These are phyloP conservation scores for Diplolepis rosae DNA, from an alignment of 2,888 invertebrate genomes.

Conservation along the genomic window DNA sequence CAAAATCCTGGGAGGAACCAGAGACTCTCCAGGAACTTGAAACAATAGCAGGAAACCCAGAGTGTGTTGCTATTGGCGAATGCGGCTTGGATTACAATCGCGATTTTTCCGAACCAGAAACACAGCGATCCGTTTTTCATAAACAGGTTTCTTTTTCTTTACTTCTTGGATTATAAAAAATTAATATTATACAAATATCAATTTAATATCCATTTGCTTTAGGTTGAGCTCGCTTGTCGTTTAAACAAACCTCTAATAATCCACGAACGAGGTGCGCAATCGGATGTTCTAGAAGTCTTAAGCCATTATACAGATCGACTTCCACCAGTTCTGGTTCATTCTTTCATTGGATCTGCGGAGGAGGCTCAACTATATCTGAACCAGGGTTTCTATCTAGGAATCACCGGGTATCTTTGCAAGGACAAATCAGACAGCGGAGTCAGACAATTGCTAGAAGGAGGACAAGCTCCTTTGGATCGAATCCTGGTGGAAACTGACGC, in stretches of 20 bases:
- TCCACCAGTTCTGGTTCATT: conserved; percentile 92
- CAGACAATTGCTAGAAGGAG: conserved; percentile 86
- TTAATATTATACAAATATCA: background rate
- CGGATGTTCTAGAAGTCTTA: conserved; percentile 86
- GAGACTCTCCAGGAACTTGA: conserved; percentile 78
- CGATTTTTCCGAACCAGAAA: conserved; percentile 92
- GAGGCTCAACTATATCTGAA: conserved; percentile 89
- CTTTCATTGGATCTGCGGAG: conserved; percentile 91
- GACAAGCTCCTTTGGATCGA: conserved; percentile 87
- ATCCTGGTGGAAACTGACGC: conserved; percentile 94
- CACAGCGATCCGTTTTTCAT: conserved; percentile 90
- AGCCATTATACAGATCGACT: conserved; percentile 76
- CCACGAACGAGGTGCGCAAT: conserved; percentile 94
- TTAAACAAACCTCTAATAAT: conserved; percentile 91
- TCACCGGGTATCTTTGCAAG: conserved; percentile 91
- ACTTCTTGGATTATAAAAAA: background rate
- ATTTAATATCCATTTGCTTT: background rate
- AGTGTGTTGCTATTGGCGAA: conserved; percentile 95
- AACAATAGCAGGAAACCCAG: conserved; percentile 85
- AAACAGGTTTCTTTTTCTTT: conserved; percentile 76
- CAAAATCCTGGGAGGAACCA: conserved; percentile 86
- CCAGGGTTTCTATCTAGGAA: conserved; percentile 89
- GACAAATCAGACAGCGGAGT: conserved; percentile 95
- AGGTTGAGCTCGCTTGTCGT: conserved; percentile 87
- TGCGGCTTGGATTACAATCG: conserved; percentile 96